phyloP scores from a whole-genome alignment of 2,888 invertebrate species.

The Drosophila nigricruria region DNA sequence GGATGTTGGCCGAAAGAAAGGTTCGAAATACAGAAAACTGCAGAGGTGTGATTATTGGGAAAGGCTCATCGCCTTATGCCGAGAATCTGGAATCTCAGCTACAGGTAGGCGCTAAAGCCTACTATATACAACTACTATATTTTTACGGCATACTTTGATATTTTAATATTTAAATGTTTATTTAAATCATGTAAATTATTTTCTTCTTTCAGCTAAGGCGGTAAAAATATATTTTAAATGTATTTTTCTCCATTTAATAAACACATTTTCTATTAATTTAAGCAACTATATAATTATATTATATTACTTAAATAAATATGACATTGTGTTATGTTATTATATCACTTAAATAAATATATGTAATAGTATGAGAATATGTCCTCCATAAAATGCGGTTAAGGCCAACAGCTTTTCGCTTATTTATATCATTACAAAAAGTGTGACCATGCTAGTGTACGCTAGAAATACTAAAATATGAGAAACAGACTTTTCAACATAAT shows the following conservation, averaged over 20 bases:
- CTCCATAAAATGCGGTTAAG: not conserved
- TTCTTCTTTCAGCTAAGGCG: not conserved
- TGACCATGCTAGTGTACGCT: not conserved
- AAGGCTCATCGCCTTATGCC: not conserved
- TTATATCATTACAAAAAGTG: not conserved
- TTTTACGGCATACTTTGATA: slow-evolving; percentile 10
- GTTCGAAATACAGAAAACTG: slow-evolving; percentile 68
- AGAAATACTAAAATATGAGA: not conserved
- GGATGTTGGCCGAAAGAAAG: slow-evolving; percentile 64
- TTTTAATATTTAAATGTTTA: not conserved
- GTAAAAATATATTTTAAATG: no score
- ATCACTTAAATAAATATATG: not conserved
- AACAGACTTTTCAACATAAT: not conserved
- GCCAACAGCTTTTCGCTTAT: not conserved
- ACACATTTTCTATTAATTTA: no score
- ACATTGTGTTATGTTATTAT: no score
- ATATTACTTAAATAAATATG: no score
- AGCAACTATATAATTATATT: no score
- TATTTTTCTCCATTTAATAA: no score
- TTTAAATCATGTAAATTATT: not conserved
- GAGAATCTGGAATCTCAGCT: not conserved
- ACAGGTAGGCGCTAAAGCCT: slow-evolving; percentile 25
- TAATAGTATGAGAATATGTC: not conserved
- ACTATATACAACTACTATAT: slow-evolving; percentile 17
- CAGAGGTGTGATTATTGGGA: slow-evolving; percentile 33